phyloP scores from a whole-genome alignment of 2,797 vertebrate species.

The Etheostoma nigrum region DNA sequence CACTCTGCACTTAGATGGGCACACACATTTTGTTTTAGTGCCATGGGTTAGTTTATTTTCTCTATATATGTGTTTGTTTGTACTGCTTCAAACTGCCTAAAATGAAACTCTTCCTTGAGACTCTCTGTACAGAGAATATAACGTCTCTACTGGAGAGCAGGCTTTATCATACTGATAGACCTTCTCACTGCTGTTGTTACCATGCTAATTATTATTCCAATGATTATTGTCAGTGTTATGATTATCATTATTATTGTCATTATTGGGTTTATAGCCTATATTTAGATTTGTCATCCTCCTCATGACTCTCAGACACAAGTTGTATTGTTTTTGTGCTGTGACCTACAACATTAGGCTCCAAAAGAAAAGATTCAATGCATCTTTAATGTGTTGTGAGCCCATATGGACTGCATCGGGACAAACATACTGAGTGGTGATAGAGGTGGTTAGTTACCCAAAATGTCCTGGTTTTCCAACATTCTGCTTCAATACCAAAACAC shows the following conservation, averaged over 20 bases:
- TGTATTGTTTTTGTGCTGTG: slow-evolving; percentile 53
- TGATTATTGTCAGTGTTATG: slow-evolving; percentile 54
- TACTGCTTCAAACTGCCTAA: slow-evolving; percentile 63
- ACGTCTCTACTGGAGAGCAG: slow-evolving; percentile 40
- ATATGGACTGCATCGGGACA: slow-evolving; percentile 79
- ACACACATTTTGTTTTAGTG: slow-evolving; percentile 67
- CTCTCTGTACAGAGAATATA: slow-evolving; percentile 55
- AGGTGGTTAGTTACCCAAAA: slow-evolving; percentile 36
- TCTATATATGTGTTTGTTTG: slow-evolving; percentile 46
- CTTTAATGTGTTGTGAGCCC: slow-evolving; percentile 66
- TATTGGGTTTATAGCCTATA: slow-evolving; percentile 48
- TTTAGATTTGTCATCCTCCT: slow-evolving; percentile 48
- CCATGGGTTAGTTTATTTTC: slow-evolving; percentile 52
- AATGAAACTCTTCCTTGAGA: slow-evolving; percentile 62
- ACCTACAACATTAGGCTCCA: slow-evolving; percentile 47
- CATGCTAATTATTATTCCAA: slow-evolving; percentile 58
- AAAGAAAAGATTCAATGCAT: slow-evolving; percentile 46
- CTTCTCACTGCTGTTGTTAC: slow-evolving; percentile 53
- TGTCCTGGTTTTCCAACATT: slow-evolving; percentile 67
- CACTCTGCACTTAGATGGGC: slow-evolving; percentile 72
- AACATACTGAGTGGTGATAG: slow-evolving; percentile 75
- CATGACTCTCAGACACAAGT: slow-evolving; percentile 49
- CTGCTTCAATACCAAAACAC: slow-evolving; percentile 69
- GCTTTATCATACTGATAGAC: slow-evolving; percentile 39
- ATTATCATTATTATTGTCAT: slow-evolving; percentile 52